These are phyloP conservation scores for Xyliphius kryptos DNA, from an alignment of 2,113 vertebrate genomes.

Conservation along the genomic window DNA sequence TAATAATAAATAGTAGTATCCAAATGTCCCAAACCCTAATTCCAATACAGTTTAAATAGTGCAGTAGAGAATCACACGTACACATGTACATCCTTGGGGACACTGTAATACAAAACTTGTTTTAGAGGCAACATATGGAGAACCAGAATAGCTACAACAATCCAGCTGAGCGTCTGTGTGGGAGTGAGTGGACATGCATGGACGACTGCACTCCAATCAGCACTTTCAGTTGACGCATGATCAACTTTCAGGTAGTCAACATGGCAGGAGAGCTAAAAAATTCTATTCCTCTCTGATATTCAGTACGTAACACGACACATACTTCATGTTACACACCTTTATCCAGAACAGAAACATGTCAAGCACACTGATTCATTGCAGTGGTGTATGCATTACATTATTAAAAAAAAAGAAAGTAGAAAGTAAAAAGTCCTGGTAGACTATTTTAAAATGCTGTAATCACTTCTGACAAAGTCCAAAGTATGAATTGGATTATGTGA, in stretches of 20 bases:
- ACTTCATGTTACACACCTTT: not conserved
- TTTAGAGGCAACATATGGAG: slow-evolving; percentile 34
- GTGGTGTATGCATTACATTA: too few relatives aligned
- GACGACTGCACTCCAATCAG: slow-evolving; percentile 24
- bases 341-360: not conserved
- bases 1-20: too few relatives aligned
- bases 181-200: slow-evolving; percentile 13
- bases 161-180: slow-evolving; percentile 15
- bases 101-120: not conserved
- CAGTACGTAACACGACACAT: not conserved
- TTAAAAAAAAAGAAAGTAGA: too few relatives aligned
- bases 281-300: not conserved
- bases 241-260: slow-evolving; percentile 26
- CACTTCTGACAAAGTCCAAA: not conserved
- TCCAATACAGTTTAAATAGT: not conserved
- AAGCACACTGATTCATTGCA: not conserved
- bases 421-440: not conserved
- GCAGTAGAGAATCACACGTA: not conserved
- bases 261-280: slow-evolving; percentile 13
- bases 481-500: not conserved
- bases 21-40: too few relatives aligned
- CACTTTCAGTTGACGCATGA: slow-evolving; percentile 20
- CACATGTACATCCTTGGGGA: slow-evolving; percentile 2
- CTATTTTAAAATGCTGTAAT: not conserved
- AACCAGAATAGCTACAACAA: slow-evolving; percentile 7